A percentile compares a stretch with the other conserved stretches of the same genome.
phyloP scores from a whole-genome alignment of 1,140 invertebrate genomes.

The Tetragonula clypearis region DNA sequence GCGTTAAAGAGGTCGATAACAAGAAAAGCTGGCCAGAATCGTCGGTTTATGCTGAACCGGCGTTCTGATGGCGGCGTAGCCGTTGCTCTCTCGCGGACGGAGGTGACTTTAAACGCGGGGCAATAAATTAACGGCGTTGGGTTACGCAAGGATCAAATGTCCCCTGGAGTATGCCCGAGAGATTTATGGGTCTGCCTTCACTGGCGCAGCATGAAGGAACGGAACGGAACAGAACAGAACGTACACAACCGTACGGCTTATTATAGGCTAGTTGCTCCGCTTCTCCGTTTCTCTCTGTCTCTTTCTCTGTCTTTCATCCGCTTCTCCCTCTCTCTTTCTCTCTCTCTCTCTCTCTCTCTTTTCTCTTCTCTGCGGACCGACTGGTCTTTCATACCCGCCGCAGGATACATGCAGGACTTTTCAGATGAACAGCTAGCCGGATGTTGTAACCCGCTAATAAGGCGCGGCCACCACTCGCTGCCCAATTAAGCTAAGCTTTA shows the following conservation, averaged over 20 bases:
- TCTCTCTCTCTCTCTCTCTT: too few relatives aligned
- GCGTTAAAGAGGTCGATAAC: constrained; percentile 67
- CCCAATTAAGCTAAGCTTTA: constrained; percentile 76
- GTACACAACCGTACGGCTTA: constrained; percentile 77
- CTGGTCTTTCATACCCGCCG: constrained; percentile 71
- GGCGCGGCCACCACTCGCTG: constrained; percentile 74
- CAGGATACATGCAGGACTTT: constrained; percentile 80
- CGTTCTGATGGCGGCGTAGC: constrained; percentile 46
- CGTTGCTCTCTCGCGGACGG: constrained; percentile 71
- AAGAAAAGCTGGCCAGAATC: constrained; percentile 69
- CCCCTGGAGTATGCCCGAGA: constrained; percentile 80
- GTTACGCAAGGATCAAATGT: constrained; percentile 83
- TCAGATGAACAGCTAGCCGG: constrained; percentile 79
- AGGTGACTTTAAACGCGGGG: constrained; percentile 82
- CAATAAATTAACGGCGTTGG: constrained; percentile 83
- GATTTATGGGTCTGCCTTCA: constrained; percentile 82
- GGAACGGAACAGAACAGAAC: constrained; percentile 78
- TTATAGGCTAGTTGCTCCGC: constrained; percentile 79
- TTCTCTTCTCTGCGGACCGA: constrained; percentile 42
- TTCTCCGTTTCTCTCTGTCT: constrained; percentile 62
- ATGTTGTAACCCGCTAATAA: constrained; percentile 80
- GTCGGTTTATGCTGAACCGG: constrained; percentile 60
- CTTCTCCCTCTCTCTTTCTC: neutral
- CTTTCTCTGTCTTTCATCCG: neutral
- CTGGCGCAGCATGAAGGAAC: constrained; percentile 80